Conservation (phyloP, 2,113 vertebrate species). For the Phoxinus phoxinus region DNA sequence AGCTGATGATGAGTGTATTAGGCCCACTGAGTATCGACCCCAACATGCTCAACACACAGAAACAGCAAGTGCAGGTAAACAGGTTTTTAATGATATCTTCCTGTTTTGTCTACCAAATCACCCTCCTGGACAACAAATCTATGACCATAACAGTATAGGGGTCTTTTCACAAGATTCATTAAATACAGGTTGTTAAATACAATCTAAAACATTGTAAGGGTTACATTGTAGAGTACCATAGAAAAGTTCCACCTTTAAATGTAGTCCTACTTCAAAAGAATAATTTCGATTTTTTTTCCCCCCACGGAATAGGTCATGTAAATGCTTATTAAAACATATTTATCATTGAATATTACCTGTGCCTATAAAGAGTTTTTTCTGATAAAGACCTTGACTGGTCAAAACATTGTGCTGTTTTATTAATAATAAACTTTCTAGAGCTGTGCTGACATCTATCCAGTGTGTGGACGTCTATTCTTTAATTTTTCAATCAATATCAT, state of each 20-base stretch:
- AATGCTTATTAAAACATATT: neutral
- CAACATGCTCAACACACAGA: constrained; percentile 96
- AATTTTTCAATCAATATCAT: neutral
- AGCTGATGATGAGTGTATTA: constrained; percentile 98
- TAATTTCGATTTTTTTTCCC: no score
- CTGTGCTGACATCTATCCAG: no score
- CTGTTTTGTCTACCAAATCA: neutral
- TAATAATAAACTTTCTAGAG: no score
- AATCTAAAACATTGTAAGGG: neutral
- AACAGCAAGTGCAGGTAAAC: constrained; percentile 95
- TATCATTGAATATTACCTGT: neutral
- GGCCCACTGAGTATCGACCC: constrained; percentile 97
- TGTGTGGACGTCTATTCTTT: no score
- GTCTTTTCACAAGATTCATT: neutral
- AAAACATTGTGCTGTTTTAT: no score
- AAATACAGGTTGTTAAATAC: neutral
- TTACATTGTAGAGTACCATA: neutral
- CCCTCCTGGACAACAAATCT: neutral
- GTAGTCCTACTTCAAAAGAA: neutral
- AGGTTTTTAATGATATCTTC: neutral
- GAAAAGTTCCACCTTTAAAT: neutral
- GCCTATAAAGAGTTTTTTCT: no score
- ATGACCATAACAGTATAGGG: neutral
- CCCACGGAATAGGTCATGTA: no score
- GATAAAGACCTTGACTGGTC: no score